phyloP scores from a whole-genome alignment of 2,113 vertebrate genomes.

The Nerophis lumbriciformis region DNA sequence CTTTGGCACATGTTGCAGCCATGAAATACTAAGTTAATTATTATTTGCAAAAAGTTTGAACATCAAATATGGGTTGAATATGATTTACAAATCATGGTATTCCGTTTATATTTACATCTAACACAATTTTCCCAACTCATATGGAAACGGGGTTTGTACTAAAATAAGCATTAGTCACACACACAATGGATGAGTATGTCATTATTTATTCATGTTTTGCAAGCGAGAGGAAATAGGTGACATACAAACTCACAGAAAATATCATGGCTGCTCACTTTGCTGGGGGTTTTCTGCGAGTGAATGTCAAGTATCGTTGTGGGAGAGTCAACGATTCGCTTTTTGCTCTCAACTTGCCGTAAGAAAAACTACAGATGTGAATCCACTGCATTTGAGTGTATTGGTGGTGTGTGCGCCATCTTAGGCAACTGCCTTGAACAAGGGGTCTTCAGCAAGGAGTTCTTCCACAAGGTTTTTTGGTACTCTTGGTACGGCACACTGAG shows the following conservation, averaged over 20 bases:
- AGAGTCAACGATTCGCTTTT: too few species aligned
- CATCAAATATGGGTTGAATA: too few species aligned
- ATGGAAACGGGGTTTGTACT: too few species aligned
- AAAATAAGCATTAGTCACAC: neutral
- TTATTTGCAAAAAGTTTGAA: too few species aligned
- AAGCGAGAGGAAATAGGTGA: neutral
- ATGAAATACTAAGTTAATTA: too few species aligned
- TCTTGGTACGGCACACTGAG: slow-evolving; percentile 24
- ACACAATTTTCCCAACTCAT: too few species aligned
- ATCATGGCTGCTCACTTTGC: neutral
- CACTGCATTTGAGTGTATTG: neutral
- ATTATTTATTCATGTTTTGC: slow-evolving; percentile 14
- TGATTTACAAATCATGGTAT: too few species aligned
- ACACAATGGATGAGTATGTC: neutral
- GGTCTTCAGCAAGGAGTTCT: slow-evolving; percentile 53
- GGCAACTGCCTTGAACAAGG: slow-evolving; percentile 45
- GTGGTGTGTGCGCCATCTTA: slow-evolving; percentile 4
- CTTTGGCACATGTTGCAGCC: too few species aligned
- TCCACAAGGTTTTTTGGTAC: neutral
- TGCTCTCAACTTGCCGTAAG: neutral
- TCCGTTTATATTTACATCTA: too few species aligned
- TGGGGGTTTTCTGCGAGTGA: neutral
- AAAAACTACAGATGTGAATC: neutral
- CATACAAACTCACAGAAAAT: slow-evolving; percentile 2
- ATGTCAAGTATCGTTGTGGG: neutral